A percentile compares a stretch with the other conserved stretches of the same genome.
phyloP scores from a whole-genome alignment of 2,888 invertebrate genomes.

The Conomelus anceps region DNA sequence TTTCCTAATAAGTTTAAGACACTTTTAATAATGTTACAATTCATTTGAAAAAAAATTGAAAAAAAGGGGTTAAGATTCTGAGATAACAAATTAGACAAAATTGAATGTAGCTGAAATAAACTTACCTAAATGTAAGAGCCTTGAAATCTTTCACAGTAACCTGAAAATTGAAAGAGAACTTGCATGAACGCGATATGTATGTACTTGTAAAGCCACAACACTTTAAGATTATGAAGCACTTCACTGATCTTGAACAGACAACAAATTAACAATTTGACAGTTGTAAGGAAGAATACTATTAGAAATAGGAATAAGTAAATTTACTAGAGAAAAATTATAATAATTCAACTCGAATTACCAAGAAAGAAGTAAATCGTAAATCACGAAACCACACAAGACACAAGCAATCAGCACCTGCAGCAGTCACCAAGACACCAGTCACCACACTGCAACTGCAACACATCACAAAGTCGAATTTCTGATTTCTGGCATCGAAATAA shows the following conservation, averaged over 20 bases:
- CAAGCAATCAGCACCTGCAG: too few relatives aligned
- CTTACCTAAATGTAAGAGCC: neutral
- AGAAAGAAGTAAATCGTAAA: neutral
- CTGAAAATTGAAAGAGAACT: neutral
- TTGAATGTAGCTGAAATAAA: neutral
- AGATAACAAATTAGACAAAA: too few relatives aligned
- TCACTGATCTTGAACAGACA: too few relatives aligned
- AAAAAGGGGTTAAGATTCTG: too few relatives aligned
- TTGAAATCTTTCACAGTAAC: neutral
- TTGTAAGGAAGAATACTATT: neutral
- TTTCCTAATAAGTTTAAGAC: too few relatives aligned
- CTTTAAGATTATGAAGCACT: neutral
- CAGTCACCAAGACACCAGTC: neutral
- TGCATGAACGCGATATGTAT: neutral
- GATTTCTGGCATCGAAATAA: too few relatives aligned
- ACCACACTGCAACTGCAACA: neutral
- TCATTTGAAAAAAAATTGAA: too few relatives aligned
- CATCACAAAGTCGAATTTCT: neutral
- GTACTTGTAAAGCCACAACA: neutral
- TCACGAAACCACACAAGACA: neutral
- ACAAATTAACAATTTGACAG: neutral
- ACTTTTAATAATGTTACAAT: too few relatives aligned
- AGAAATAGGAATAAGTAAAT: neutral
- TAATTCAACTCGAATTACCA: neutral
- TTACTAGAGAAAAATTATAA: neutral